Percentiles rank a stretch among this genome's conserved stretches.
These are phyloP conservation scores for Tragelaphus buxtoni DNA, from an alignment of 2,113 vertebrate species.

Conservation along the genomic window DNA sequence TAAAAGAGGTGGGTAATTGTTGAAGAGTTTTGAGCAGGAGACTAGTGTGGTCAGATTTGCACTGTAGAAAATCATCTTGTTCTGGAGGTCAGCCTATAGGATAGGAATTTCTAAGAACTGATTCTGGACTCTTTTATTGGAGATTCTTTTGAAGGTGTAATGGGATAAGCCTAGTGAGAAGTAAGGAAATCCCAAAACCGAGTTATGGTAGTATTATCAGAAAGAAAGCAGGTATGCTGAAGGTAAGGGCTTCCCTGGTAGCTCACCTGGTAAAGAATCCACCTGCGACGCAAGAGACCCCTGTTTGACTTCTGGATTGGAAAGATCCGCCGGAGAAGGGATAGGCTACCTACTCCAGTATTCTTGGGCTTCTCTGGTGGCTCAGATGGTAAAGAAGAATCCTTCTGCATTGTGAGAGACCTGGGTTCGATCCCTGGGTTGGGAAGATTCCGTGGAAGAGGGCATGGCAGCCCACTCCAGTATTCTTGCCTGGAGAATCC, in stretches of 20 bases:
- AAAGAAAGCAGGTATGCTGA: not conserved
- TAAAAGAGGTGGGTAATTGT: not conserved
- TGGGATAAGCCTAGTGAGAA: not conserved
- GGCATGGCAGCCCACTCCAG: not conserved
- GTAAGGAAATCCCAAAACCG: not conserved
- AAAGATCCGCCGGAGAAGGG: not conserved
- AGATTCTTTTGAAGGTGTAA: slow-evolving; percentile 18
- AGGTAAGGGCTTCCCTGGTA: not conserved
- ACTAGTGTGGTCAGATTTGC: not conserved
- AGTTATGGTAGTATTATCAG: not conserved
- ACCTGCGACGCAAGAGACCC: not conserved
- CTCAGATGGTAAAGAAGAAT: not conserved
- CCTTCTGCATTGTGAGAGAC: not conserved
- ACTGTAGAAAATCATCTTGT: not conserved
- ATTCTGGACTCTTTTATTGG: not conserved
- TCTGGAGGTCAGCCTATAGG: not conserved
- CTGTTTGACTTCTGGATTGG: not conserved
- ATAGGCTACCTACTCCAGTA: not conserved
- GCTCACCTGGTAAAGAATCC: not conserved
- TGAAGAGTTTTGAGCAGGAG: not conserved
- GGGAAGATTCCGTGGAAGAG: not conserved
- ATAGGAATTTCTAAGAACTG: not conserved
- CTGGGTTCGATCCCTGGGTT: not conserved
- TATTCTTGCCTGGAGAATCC: not conserved
- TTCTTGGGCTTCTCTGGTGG: not conserved